Percentiles rank a stretch among this genome's conserved stretches.
These are phyloP conservation scores for Xestia sexstrigata DNA, from an alignment of 2,888 invertebrate genomes.

Conservation along the genomic window DNA sequence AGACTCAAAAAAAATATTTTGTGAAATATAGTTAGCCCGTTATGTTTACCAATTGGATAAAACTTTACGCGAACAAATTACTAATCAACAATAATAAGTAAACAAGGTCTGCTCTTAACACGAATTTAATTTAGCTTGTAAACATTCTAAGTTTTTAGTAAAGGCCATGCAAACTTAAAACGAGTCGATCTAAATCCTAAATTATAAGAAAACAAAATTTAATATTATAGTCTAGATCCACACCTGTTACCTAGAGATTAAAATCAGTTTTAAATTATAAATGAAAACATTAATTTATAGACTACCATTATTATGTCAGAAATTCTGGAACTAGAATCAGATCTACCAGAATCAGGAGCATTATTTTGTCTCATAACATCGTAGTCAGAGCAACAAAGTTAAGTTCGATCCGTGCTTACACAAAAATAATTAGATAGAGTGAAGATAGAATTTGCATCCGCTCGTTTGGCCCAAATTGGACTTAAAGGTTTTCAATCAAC, in stretches of 20 bases:
- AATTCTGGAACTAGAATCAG: not conserved
- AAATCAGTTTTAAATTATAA: not conserved
- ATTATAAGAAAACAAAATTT: conserved; percentile 2
- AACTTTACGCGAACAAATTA: not conserved
- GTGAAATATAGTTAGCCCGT: not conserved
- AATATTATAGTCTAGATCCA: not conserved
- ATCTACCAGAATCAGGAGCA: not conserved
- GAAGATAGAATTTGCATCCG: not conserved
- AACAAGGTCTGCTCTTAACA: not conserved
- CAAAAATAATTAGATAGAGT: not conserved
- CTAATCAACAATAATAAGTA: not conserved
- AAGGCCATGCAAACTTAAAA: not conserved
- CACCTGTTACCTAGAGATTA: not conserved
- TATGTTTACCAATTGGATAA: not conserved
- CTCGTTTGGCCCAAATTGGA: not conserved
- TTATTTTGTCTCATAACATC: not conserved
- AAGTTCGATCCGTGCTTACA: not conserved
- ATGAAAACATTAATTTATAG: not conserved
- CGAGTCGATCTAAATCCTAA: not conserved
- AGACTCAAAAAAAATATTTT: no score
- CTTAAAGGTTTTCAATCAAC: not conserved
- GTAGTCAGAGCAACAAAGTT: not conserved
- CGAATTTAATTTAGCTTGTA: not conserved
- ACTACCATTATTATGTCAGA: not conserved
- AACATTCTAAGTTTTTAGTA: not conserved